A percentile compares a stretch with the other conserved stretches of the same genome.
These are phyloP conservation scores for Pelusios castaneus DNA, from an alignment of 2,113 vertebrate species.

Conservation along the genomic window DNA sequence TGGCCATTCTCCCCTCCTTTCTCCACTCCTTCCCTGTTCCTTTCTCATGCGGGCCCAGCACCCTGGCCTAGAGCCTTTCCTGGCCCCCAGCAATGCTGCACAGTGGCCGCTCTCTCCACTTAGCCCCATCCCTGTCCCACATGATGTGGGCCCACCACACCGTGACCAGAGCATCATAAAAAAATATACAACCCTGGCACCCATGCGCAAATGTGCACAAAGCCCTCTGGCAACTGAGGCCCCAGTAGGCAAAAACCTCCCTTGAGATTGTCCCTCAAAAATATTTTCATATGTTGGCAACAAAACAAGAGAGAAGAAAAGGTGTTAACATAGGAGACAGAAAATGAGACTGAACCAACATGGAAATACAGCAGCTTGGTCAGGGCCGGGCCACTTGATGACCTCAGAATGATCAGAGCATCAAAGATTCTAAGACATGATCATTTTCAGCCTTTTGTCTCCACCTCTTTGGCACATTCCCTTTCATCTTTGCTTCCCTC, in stretches of 20 bases:
- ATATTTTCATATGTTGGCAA: background rate
- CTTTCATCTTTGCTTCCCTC: background rate
- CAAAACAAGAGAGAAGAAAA: background rate
- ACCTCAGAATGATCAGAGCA: background rate
- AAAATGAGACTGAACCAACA: accelerated
- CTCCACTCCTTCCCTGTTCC: no score
- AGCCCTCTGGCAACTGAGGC: background rate
- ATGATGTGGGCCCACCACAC: no score
- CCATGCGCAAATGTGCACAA: background rate
- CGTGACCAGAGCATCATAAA: no score
- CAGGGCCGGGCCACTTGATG: background rate
- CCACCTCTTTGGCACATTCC: background rate
- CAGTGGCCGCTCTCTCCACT: no score
- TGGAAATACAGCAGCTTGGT: background rate
- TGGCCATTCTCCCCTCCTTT: no score
- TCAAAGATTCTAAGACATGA: background rate
- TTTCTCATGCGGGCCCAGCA: no score
- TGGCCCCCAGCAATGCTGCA: no score
- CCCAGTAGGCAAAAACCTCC: background rate
- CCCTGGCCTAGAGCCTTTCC: no score
- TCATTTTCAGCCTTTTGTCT: background rate
- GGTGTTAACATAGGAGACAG: background rate
- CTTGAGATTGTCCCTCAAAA: background rate
- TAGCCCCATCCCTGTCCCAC: no score
- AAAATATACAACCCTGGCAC: no score